Evolutionary conservation across 2,797 vertebrate species (phyloP).

Genomic region (Tinamus major): DNA sequence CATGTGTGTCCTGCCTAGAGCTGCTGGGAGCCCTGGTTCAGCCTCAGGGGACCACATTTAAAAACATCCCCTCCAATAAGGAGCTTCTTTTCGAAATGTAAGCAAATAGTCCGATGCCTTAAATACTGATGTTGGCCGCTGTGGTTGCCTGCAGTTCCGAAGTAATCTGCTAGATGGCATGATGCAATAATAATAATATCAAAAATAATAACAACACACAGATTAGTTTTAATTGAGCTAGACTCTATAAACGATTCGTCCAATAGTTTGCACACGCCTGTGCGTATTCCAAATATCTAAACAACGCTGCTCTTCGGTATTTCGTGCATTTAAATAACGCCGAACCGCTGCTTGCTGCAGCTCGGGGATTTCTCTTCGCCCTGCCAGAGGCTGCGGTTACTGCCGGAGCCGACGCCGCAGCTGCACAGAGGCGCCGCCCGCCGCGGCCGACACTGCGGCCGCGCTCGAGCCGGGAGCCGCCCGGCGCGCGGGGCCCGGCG

Average conservation of each 20-base stretch:
- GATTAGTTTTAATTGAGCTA: background rate
- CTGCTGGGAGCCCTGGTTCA: background rate
- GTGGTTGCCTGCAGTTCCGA: constrained; percentile 50
- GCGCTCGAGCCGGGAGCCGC: background rate
- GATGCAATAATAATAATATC: background rate
- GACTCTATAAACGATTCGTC: background rate
- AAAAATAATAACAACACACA: rapidly evolving
- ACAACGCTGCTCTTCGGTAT: rapidly evolving
- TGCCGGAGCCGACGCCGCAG: background rate
- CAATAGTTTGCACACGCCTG: background rate
- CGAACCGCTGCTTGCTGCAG: background rate
- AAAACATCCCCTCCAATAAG: rapidly evolving
- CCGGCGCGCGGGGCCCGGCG: constrained; percentile 33
- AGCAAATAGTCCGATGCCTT: background rate
- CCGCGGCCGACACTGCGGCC: too few species aligned
- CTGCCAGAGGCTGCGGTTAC: background rate
- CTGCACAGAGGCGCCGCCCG: background rate
- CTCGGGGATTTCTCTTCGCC: background rate
- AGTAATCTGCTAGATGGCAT: constrained; percentile 56
- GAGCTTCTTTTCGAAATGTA: background rate
- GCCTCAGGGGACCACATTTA: background rate
- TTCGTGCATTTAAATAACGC: background rate
- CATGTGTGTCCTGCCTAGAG: background rate
- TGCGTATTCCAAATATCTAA: rapidly evolving
- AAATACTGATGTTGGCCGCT: background rate